Conservation (phyloP, 2,113 vertebrate species). For the Hypomesus transpacificus region DNA sequence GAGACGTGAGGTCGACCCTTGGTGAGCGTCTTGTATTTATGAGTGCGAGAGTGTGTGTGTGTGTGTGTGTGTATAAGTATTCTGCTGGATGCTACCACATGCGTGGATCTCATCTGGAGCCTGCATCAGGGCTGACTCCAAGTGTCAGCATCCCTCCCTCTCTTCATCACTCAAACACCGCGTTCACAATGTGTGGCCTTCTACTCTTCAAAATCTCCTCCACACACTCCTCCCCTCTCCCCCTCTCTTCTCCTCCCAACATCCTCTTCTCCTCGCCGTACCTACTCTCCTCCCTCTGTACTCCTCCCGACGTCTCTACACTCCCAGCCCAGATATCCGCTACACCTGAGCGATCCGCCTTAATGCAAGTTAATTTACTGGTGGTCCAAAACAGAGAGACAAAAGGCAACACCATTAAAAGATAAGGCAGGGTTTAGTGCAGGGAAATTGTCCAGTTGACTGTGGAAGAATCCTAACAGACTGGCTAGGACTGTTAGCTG, state of each 20-base stretch:
- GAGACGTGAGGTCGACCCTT: background rate
- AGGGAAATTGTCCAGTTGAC: too few species aligned
- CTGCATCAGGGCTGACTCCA: constrained; percentile 54
- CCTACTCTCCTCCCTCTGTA: too few species aligned
- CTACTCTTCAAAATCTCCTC: constrained; percentile 2
- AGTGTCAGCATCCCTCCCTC: constrained; percentile 44
- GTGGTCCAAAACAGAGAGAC: background rate
- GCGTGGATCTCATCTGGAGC: constrained; percentile 2
- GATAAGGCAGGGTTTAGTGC: background rate
- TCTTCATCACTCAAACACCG: constrained; percentile 60
- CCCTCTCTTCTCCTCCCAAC: constrained; percentile 16
- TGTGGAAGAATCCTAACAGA: too few species aligned
- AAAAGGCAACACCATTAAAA: background rate
- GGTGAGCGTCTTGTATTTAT: background rate
- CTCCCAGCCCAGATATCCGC: too few species aligned
- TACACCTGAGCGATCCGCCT: background rate
- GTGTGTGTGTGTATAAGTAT: background rate
- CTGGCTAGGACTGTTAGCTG: too few species aligned
- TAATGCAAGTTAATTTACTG: background rate
- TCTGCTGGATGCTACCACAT: too few species aligned
- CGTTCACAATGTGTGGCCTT: constrained; percentile 18
- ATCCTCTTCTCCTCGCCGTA: constrained; percentile 26
- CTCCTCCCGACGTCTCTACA: too few species aligned
- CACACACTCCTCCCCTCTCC: background rate
- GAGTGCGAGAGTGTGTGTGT: background rate